Evolutionary conservation across 2,113 vertebrate species (phyloP).

Genomic region (Saccopteryx bilineata): DNA sequence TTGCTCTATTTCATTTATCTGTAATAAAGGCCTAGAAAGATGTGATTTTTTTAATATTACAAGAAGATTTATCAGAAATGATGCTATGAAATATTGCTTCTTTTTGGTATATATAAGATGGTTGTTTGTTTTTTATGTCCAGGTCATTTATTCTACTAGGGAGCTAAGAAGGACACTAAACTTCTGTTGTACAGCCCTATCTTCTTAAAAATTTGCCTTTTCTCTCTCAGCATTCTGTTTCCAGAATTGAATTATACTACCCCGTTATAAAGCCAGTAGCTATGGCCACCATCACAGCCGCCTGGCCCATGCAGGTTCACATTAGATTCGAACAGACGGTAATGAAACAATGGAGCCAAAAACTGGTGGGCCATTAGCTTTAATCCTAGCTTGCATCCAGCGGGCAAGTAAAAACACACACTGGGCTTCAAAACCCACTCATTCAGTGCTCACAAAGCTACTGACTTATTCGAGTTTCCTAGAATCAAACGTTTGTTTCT

Average conservation of each 20-base stretch:
- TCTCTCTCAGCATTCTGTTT: not conserved
- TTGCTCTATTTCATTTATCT: slow-evolving; percentile 16
- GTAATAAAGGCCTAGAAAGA: not conserved
- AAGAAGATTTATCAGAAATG: not conserved
- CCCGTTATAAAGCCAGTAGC: too few species aligned
- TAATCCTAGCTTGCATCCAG: too few species aligned
- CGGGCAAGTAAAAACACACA: too few species aligned
- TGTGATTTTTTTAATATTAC: not conserved
- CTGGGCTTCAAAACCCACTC: too few species aligned
- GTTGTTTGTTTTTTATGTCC: not conserved
- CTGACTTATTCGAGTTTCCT: too few species aligned
- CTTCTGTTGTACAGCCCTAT: not conserved
- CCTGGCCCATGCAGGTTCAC: too few species aligned
- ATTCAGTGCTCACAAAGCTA: too few species aligned
- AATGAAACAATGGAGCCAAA: too few species aligned
- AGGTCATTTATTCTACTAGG: not conserved
- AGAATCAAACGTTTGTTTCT: too few species aligned
- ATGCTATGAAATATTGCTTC: not conserved
- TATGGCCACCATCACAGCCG: too few species aligned
- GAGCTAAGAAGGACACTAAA: not conserved
- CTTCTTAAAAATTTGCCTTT: not conserved
- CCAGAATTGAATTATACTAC: not conserved
- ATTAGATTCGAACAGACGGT: too few species aligned
- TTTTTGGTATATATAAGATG: not conserved
- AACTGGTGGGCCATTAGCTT: too few species aligned